These are phyloP conservation scores for Drosophila neutralis DNA, from an alignment of 2,888 invertebrate species.

Conservation along the genomic window DNA sequence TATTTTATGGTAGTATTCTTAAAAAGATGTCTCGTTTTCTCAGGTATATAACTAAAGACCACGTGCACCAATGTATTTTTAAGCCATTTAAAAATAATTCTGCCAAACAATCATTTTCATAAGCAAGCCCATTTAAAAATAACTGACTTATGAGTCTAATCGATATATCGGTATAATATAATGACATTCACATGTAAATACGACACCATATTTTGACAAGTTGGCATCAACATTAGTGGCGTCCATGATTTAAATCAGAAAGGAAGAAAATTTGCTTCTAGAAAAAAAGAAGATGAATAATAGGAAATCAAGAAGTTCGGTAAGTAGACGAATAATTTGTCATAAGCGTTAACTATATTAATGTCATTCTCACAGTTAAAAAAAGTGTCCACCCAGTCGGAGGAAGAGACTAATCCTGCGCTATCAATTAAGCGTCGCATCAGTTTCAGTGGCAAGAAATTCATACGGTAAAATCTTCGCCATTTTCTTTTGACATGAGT, in stretches of 20 bases:
- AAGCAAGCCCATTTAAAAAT: conserved; percentile 3
- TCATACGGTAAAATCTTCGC: conserved; percentile 43
- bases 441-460: conserved; percentile 70
- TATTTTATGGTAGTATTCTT: background rate
- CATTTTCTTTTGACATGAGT: background rate
- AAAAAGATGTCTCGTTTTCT: background rate
- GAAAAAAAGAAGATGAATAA: conserved; percentile 40
- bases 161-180: conserved; percentile 18
- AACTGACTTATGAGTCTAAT: background rate
- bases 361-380: conserved; percentile 40
- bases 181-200: conserved; percentile 11
- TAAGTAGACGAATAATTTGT: conserved; percentile 19
- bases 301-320: conserved; percentile 58
- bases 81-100: background rate
- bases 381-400: conserved; percentile 10
- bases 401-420: conserved; percentile 32
- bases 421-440: conserved; percentile 55
- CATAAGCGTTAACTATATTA: background rate
- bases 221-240: conserved; percentile 37
- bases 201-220: background rate
- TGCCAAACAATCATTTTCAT: background rate
- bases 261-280: background rate
- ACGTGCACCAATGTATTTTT: background rate
- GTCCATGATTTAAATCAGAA: conserved; percentile 44
- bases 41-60: background rate